A percentile compares a stretch with the other conserved stretches of the same genome.
phyloP scores from a whole-genome alignment of 2,113 vertebrate species.

The Percina caprodes region DNA sequence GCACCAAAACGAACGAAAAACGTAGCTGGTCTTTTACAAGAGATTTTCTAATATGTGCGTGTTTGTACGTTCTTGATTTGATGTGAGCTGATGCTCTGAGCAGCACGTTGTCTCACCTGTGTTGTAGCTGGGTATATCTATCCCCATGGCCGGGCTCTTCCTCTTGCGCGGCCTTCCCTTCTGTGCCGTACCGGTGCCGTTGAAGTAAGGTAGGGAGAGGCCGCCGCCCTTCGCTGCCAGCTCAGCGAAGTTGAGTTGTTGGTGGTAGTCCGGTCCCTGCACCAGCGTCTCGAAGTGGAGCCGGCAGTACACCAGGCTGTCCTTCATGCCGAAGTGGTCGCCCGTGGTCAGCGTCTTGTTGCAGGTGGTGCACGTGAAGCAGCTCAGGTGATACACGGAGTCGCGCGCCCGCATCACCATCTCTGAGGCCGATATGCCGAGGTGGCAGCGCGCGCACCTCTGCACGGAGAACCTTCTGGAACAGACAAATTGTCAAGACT shows the following conservation, averaged over 20 bases:
- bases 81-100: neutral
- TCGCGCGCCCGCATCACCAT: slow-evolving; percentile 99
- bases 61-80: neutral
- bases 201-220: slow-evolving; percentile 93
- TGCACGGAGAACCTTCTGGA: slow-evolving; percentile 99
- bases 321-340: slow-evolving; percentile 99
- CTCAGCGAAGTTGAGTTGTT: slow-evolving; percentile 96
- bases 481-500: slow-evolving; percentile 81
- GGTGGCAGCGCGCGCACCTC: slow-evolving; percentile 99
- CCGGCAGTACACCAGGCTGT: slow-evolving; percentile 98
- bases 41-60: rapidly evolving
- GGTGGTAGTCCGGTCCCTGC: slow-evolving; percentile 92
- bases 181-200: slow-evolving; percentile 94
- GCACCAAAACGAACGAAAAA: neutral
- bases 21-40: too few relatives aligned
- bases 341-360: slow-evolving; percentile 98
- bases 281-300: slow-evolving; percentile 96
- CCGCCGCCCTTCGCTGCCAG: slow-evolving; percentile 95
- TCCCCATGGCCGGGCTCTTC: slow-evolving; percentile 96
- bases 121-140: slow-evolving; percentile 95
- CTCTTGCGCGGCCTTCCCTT: slow-evolving; percentile 97
- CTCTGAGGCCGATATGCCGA: slow-evolving; percentile 98
- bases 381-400: slow-evolving; percentile 99
- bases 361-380: slow-evolving; percentile 98
- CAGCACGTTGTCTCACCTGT: slow-evolving; percentile 87